Evolutionary conservation across 2,888 invertebrate genomes (phyloP), one percentile per base, ranked within the genome.

Genomic region (Eremobia ochroleuca): DNA sequence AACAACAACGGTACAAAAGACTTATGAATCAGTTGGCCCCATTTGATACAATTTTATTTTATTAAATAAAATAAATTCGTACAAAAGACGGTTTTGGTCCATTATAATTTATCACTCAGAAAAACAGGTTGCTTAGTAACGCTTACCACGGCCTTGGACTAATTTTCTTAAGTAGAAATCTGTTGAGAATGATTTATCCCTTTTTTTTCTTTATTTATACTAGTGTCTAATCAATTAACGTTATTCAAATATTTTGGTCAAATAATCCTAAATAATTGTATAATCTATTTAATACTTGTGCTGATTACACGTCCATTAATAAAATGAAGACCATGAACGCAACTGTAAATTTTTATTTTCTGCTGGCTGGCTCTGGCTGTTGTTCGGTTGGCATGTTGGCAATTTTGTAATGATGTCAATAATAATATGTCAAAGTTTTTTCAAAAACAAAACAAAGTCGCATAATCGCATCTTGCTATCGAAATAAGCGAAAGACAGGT

Each of bases 31-130:
- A 87, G 78, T 95, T 96, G 95, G 96, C 92, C 95, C 93, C 95
- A 91, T 92, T 90, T 90, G 67, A 73, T 88, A 83, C 80, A 87
- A 89, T 89, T 88, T 87, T 90, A 87, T 89, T 90, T 90, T 89
- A 89, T 80, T 88, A 92, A 13, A 21, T 59, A 68, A 92, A 91
- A 94, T 95, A 96, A 96, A 95, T 95, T 94, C 94, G 93, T 95
- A 91, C 81, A 92, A 94, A 94, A 95, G 90, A 93, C 92, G 95
- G 92, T 92, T 92, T 95, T 94, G 94, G 94, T 95, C 93, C 94
- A 94, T 93, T 90, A 92, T 40, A 69, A 82, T 70, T 77, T 88
- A 92, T 92, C 80, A 89, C 81, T 89, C 88, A 89, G 74, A 81
- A 88, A 91, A 87, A 85, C 79, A 64, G 40, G 95, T 95, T 94